Conservation (phyloP, 2,888 invertebrate genomes). For the Philereme vetulata region DNA sequence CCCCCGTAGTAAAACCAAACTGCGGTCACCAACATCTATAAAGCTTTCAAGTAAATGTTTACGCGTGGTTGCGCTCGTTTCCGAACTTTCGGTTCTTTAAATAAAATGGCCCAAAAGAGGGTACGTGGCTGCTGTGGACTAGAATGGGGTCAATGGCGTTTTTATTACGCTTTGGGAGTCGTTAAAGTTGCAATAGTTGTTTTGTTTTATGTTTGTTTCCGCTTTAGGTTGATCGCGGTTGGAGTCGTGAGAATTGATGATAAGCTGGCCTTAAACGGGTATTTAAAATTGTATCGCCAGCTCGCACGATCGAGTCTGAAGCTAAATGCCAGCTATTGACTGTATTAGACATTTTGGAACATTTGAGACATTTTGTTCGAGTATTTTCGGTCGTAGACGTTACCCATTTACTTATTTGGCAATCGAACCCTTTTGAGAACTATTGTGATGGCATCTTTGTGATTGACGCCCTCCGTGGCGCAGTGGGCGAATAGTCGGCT, state of each 20-base stretch:
- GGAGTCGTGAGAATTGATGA: conserved; percentile 14
- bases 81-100: conserved; percentile 70
- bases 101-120: conserved; percentile 65
- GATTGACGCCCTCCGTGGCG: no score
- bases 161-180: conserved; percentile 29
- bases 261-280: conserved; percentile 1
- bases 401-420: no score
- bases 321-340: not conserved
- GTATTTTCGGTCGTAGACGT: no score
- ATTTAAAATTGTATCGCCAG: not conserved
- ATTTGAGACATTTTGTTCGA: no score
- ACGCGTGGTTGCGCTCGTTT: conserved; percentile 64
- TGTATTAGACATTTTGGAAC: no score
- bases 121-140: conserved; percentile 41
- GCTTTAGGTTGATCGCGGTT: conserved; percentile 25
- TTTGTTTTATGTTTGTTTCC: conserved; percentile 31
- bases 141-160: conserved; percentile 48
- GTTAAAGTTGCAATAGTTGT: conserved; percentile 30
- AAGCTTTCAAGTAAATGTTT: conserved; percentile 77
- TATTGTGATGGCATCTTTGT: no score
- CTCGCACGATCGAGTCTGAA: not conserved
- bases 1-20: conserved; percentile 60
- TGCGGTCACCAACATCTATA: conserved; percentile 76
- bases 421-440: no score
- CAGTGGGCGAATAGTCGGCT: no score